A percentile compares a stretch with the other conserved stretches of the same genome.
Conservation (phyloP, 2,113 vertebrate species). For the Nannospalax galili region DNA sequence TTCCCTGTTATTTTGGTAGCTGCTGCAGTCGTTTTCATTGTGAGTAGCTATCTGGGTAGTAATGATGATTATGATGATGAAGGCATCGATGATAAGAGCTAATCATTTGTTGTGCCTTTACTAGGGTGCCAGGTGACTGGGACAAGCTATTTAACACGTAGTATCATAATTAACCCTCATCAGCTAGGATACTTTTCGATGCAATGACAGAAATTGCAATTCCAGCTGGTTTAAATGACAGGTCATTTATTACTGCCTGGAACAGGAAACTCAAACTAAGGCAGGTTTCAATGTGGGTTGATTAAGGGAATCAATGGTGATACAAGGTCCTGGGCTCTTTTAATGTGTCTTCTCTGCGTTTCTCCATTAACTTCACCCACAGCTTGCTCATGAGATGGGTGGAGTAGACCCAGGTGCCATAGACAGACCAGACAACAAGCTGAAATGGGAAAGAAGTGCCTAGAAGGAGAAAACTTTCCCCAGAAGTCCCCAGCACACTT, state of each 20-base stretch:
- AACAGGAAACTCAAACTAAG: constrained; percentile 26
- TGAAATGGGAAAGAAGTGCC: not conserved
- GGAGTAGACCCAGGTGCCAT: not conserved
- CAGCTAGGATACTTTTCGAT: constrained; percentile 3
- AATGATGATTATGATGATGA: not conserved
- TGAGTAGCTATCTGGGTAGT: not conserved
- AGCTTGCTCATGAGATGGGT: not conserved
- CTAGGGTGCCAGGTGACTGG: not conserved
- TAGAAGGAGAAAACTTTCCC: not conserved
- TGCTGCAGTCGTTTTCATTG: not conserved
- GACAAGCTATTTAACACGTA: not conserved
- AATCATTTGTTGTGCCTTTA: constrained; percentile 25
- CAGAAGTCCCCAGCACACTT: not conserved
- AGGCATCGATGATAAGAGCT: not conserved
- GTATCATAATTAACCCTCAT: constrained; percentile 23
- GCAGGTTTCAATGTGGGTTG: not conserved
- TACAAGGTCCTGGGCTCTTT: not conserved
- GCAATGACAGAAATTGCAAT: not conserved
- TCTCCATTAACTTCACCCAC: not conserved
- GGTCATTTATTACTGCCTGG: not conserved
- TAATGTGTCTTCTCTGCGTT: not conserved
- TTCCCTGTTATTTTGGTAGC: constrained; percentile 12
- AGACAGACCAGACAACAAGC: not conserved
- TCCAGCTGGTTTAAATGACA: not conserved
- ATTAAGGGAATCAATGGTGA: not conserved